phyloP scores from a whole-genome alignment of 2,888 invertebrate species.

The Plusia festucae region DNA sequence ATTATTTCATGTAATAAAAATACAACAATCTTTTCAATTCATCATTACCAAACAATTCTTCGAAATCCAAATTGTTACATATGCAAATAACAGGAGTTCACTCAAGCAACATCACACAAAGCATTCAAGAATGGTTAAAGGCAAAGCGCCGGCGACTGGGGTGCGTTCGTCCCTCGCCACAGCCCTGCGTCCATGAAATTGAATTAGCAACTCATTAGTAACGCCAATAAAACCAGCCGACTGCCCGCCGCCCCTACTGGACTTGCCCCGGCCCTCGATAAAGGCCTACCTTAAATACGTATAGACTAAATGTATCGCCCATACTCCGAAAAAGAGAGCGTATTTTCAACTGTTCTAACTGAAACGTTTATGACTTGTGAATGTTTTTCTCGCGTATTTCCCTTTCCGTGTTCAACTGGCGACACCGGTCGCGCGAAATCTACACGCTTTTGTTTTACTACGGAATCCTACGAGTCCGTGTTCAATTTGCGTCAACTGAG shows the following conservation, averaged over 20 bases:
- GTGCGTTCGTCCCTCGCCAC: constrained; percentile 27
- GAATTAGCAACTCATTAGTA: constrained; percentile 89
- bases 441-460: too few species aligned
- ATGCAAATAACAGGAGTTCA: background rate
- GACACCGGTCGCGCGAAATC: too few species aligned
- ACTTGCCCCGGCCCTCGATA: constrained; percentile 51
- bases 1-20: too few species aligned
- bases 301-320: constrained; percentile 23
- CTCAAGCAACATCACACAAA: constrained; percentile 24
- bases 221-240: constrained; percentile 86
- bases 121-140: constrained; percentile 25
- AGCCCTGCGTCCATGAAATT: constrained; percentile 85
- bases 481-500: too few species aligned
- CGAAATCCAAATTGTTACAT: background rate
- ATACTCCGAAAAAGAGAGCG: constrained; percentile 39
- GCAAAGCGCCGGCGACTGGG: constrained; percentile 26
- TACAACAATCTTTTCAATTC: background rate
- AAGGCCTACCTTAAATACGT: constrained; percentile 38
- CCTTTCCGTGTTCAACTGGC: too few species aligned
- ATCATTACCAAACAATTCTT: background rate
- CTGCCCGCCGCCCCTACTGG: constrained; percentile 62
- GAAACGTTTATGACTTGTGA: constrained; percentile 5
- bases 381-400: background rate
- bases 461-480: too few species aligned
- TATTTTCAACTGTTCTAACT: constrained; percentile 43